Evolutionary conservation across 2,113 vertebrate genomes (phyloP).

Genomic region (Geococcyx californianus): DNA sequence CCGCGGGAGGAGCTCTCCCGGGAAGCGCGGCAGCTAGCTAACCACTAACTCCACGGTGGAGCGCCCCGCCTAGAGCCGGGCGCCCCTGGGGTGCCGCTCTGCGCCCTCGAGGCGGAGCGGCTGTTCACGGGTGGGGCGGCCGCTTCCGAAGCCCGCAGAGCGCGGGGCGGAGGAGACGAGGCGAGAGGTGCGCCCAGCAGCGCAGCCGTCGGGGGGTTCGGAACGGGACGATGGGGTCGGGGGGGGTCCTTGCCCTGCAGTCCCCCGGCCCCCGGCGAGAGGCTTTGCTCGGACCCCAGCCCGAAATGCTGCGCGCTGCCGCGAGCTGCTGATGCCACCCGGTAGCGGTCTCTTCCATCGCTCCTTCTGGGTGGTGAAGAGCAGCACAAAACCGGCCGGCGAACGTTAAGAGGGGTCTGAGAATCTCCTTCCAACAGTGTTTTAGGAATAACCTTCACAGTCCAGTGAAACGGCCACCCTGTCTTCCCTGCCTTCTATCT

Average conservation of each 20-base stretch:
- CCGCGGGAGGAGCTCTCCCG: neutral
- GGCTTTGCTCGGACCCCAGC: neutral
- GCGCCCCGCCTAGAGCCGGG: too few species aligned
- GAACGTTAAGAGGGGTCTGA: accelerated
- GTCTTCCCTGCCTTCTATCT: neutral
- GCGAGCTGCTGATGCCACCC: neutral
- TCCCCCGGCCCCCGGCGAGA: accelerated
- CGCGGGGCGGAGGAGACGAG: neutral
- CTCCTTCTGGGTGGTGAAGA: neutral
- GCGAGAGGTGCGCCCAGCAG: neutral
- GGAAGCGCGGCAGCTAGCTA: neutral
- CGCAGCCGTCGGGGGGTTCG: neutral
- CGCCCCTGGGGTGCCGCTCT: too few species aligned
- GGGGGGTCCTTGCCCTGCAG: neutral
- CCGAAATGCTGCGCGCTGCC: too few species aligned
- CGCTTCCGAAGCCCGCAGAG: neutral
- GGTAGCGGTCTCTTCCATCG: too few species aligned
- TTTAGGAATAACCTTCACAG: neutral
- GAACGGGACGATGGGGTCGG: neutral
- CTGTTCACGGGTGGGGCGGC: neutral
- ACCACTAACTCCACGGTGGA: neutral
- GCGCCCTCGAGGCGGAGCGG: neutral
- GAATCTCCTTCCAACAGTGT: accelerated
- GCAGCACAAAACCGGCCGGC: neutral
- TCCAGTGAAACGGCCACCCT: neutral